phyloP scores from a whole-genome alignment of 2,888 invertebrate species.

The Pocota personata region DNA sequence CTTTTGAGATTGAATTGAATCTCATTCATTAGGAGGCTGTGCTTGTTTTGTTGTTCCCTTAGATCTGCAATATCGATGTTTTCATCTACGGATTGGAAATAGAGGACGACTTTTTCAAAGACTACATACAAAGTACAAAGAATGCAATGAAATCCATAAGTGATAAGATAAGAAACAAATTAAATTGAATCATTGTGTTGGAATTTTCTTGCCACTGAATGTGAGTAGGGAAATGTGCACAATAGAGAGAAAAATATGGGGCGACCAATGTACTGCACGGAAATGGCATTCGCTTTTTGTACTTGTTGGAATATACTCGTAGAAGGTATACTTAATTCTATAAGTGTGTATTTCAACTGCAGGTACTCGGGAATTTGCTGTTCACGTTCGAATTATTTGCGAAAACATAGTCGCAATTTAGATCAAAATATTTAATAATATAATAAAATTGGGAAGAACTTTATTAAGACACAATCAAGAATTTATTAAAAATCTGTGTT shows the following conservation, averaged over 20 bases:
- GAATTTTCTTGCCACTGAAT: neutral
- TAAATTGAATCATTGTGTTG: constrained; percentile 38
- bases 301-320: neutral
- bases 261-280: neutral
- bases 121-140: neutral
- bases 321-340: no score
- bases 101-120: neutral
- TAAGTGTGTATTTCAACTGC: no score
- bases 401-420: no score
- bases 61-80: neutral
- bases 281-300: neutral
- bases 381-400: no score
- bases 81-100: neutral
- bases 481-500: no score
- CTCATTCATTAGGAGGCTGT: neutral
- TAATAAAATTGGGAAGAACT: no score
- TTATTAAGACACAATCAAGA: no score
- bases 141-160: constrained; percentile 7
- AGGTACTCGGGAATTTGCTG: no score
- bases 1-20: constrained; percentile 18
- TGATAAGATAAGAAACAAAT: constrained; percentile 46
- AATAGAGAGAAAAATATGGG: neutral
- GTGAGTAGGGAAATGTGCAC: neutral
- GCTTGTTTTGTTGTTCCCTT: neutral
- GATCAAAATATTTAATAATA: no score